Evolutionary conservation across 2,113 vertebrate species (phyloP).

Genomic region (Clinocottus analis): DNA sequence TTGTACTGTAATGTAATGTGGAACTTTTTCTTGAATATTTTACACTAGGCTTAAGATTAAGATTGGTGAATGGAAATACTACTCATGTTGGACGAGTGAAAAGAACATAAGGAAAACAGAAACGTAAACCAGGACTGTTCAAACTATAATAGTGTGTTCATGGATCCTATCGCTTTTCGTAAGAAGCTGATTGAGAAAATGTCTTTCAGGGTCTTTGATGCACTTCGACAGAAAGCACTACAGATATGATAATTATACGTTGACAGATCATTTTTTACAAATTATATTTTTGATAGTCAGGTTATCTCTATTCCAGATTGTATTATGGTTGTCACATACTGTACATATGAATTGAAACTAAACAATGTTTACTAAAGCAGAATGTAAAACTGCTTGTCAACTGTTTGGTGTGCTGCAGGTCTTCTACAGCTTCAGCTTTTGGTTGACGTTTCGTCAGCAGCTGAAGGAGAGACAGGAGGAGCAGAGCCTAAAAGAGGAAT

Average conservation of each 20-base stretch:
- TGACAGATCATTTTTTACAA: not conserved
- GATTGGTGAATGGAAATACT: not conserved
- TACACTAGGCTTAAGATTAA: not conserved
- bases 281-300: not conserved
- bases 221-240: not conserved
- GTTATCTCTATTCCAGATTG: not conserved
- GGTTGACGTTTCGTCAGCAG: conserved; percentile 85
- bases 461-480: conserved; percentile 74
- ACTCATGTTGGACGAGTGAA: not conserved
- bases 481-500: conserved; percentile 54
- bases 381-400: not conserved
- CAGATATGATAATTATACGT: not conserved
- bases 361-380: not conserved
- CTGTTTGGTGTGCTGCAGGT: conserved; percentile 73
- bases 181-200: not conserved
- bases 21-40: not conserved
- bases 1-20: not conserved
- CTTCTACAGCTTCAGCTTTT: conserved; percentile 81
- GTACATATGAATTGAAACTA: too few relatives aligned
- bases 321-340: not conserved
- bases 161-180: not conserved
- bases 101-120: not conserved
- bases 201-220: not conserved
- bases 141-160: not conserved
- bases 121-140: not conserved